Evolutionary conservation across 2,113 vertebrate species (phyloP).

Genomic region (Talpa occidentalis): DNA sequence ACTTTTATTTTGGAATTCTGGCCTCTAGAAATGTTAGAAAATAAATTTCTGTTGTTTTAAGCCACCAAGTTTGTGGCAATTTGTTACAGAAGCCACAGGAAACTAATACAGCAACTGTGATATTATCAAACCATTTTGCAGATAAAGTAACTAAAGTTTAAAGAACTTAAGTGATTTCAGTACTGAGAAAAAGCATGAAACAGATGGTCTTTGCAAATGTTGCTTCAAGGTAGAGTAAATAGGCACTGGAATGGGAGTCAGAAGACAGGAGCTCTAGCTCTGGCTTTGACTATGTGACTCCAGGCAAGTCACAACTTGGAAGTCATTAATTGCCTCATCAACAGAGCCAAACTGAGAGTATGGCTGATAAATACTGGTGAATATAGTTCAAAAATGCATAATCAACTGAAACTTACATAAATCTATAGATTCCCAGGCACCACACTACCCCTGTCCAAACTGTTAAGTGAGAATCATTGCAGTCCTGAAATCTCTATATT

Average conservation of each 20-base stretch:
- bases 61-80: background rate
- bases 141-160: conserved; percentile 8
- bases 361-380: background rate
- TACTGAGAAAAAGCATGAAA: conserved; percentile 34
- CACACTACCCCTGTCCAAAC: background rate
- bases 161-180: conserved; percentile 42
- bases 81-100: background rate
- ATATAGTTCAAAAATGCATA: background rate
- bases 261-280: background rate
- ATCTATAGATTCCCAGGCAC: background rate
- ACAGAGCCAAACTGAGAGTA: background rate
- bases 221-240: conserved; percentile 4
- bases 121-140: conserved; percentile 8
- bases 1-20: conserved; percentile 34
- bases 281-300: background rate
- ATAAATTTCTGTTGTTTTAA: conserved; percentile 32
- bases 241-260: background rate
- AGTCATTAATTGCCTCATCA: background rate
- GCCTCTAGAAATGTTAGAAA: background rate
- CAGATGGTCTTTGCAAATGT: background rate
- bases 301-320: background rate
- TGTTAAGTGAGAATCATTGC: background rate
- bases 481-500: background rate
- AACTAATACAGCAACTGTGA: conserved; percentile 30
- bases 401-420: background rate